A percentile compares a stretch with the other conserved stretches of the same genome.
These are phyloP conservation scores for Drosophila tsacasi DNA, from an alignment of 1,140 invertebrate genomes.

Conservation along the genomic window DNA sequence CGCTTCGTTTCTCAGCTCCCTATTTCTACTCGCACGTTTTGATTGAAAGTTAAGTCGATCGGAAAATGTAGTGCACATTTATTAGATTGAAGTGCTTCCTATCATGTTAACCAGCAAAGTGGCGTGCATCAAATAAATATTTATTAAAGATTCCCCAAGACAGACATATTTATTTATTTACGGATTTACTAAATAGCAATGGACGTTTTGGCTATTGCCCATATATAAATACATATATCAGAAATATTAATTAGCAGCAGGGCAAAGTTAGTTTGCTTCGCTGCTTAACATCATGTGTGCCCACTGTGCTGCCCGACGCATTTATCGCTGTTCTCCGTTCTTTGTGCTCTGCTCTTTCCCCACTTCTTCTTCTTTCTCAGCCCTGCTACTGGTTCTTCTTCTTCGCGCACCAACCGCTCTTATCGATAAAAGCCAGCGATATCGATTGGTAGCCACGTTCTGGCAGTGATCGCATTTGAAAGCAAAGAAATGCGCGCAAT, in stretches of 20 bases:
- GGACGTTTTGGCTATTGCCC: not conserved
- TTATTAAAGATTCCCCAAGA: not conserved
- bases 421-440: slow-evolving; percentile 19
- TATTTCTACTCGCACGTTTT: not conserved
- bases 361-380: slow-evolving; percentile 9
- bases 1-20: not conserved
- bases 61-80: slow-evolving; percentile 14
- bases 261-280: not conserved
- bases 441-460: slow-evolving; percentile 18
- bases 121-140: slow-evolving; percentile 4
- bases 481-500: slow-evolving; percentile 28
- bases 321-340: slow-evolving; percentile 24
- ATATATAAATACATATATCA: not conserved
- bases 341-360: slow-evolving; percentile 16
- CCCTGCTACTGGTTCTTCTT: slow-evolving; percentile 11
- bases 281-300: too few relatives aligned
- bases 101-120: slow-evolving; percentile 8
- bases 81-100: slow-evolving; percentile 8
- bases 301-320: slow-evolving; percentile 26
- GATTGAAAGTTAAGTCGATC: not conserved
- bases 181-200: not conserved
- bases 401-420: not conserved
- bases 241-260: not conserved
- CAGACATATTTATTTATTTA: not conserved
- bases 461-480: slow-evolving; percentile 34